A percentile compares a stretch with the other conserved stretches of the same genome.
These are phyloP conservation scores for Pontoporia blainvillei DNA, from an alignment of 2,113 vertebrate species.

Conservation along the genomic window DNA sequence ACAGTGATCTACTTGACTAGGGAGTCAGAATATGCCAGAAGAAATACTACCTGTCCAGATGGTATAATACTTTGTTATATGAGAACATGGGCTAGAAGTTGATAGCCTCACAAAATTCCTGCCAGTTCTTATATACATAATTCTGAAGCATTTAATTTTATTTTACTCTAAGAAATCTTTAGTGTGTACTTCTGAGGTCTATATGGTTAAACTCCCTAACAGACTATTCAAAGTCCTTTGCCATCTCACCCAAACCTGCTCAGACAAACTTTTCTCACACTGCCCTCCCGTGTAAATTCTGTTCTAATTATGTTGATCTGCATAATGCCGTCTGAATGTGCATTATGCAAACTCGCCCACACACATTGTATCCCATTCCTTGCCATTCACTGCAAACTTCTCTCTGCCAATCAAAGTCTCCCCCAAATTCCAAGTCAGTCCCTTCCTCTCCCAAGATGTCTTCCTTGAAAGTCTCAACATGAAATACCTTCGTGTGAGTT, in stretches of 20 bases:
- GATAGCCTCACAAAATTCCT: not conserved
- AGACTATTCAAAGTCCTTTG: not conserved
- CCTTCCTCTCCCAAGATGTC: not conserved
- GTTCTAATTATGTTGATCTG: not conserved
- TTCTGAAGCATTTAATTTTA: conserved; percentile 9
- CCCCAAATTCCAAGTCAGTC: not conserved
- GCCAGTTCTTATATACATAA: not conserved
- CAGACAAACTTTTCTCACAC: not conserved
- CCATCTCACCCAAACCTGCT: not conserved
- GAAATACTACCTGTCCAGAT: not conserved
- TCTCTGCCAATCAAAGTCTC: not conserved
- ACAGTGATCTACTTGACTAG: not conserved
- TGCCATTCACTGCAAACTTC: not conserved
- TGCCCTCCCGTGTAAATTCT: not conserved
- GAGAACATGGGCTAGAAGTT: not conserved
- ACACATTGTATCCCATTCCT: fast-evolving
- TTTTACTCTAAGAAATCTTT: not conserved
- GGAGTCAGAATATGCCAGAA: not conserved
- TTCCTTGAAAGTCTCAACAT: not conserved
- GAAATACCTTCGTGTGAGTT: not conserved
- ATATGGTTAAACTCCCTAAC: not conserved
- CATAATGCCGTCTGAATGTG: not conserved
- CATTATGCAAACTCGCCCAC: not conserved
- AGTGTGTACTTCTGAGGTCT: not conserved
- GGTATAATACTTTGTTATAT: not conserved